Conservation (phyloP, 2,113 vertebrate genomes). For the Balaeniceps rex region DNA sequence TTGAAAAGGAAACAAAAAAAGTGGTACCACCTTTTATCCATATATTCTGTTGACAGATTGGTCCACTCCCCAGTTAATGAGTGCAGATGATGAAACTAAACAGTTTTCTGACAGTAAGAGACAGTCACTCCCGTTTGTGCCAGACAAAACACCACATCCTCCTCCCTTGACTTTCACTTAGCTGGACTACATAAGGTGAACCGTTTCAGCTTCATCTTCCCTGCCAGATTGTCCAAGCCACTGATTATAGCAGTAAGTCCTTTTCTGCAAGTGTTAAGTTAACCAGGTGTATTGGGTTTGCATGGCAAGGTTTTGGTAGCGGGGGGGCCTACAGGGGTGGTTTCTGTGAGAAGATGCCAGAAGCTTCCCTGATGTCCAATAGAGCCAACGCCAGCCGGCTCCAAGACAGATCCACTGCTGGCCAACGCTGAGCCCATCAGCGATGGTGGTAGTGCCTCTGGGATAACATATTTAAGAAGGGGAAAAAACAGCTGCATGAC, state of each 20-base stretch:
- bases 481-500: background rate
- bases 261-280: background rate
- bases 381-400: background rate
- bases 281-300: background rate
- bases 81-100: background rate
- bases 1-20: background rate
- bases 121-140: background rate
- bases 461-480: background rate
- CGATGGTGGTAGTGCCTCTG: background rate
- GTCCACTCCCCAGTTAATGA: background rate
- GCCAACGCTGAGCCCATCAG: background rate
- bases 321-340: background rate
- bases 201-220: background rate
- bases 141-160: background rate
- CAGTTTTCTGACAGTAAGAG: background rate
- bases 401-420: accelerated
- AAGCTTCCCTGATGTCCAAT: too few species aligned
- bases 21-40: background rate
- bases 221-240: background rate
- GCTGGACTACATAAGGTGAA: background rate
- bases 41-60: background rate
- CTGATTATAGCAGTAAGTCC: background rate
- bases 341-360: background rate
- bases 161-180: background rate
- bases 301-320: background rate